Conservation (phyloP, 2,888 invertebrate genomes). For the Cataglyphis cursor region DNA sequence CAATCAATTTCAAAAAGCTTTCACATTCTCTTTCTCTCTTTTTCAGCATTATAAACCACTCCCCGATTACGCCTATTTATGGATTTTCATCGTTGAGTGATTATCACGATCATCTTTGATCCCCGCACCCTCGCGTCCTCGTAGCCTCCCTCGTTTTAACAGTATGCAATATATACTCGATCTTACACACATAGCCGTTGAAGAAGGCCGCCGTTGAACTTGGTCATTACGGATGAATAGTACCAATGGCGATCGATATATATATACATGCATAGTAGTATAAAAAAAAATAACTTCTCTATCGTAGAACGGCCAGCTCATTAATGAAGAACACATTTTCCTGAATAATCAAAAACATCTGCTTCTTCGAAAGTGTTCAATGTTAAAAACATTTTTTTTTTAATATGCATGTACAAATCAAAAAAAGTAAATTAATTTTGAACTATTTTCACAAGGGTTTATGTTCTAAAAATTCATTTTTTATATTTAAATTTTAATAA, state of each 20-base stretch:
- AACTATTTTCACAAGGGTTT: not conserved
- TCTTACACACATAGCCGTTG: conserved; percentile 40
- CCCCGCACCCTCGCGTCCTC: conserved; percentile 54
- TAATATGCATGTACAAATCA: not conserved
- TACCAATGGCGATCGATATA: conserved; percentile 62
- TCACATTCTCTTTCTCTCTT: conserved; percentile 10
- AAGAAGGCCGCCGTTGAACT: conserved; percentile 69
- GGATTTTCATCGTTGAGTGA: conserved; percentile 64
- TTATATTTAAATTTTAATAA: not conserved
- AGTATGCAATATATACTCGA: conserved; percentile 53
- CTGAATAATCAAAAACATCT: conserved; percentile 15
- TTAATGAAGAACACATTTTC: conserved; percentile 29
- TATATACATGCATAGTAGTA: conserved; percentile 59
- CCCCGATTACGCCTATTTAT: conserved; percentile 61
- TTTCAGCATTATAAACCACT: conserved; percentile 36
- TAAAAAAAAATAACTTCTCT: conserved; percentile 58
- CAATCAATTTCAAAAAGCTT: conserved; percentile 44
- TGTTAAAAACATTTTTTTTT: not conserved
- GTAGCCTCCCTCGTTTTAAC: conserved; percentile 44
- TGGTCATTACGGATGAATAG: conserved; percentile 73
- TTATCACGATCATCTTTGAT: conserved; percentile 69
- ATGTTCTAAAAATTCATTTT: not conserved
- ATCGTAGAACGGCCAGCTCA: conserved; percentile 23
- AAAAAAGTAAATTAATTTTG: not conserved
- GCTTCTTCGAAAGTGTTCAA: not conserved